phyloP scores from a whole-genome alignment of 2,888 invertebrate species.

The Plagiodera versicolora region DNA sequence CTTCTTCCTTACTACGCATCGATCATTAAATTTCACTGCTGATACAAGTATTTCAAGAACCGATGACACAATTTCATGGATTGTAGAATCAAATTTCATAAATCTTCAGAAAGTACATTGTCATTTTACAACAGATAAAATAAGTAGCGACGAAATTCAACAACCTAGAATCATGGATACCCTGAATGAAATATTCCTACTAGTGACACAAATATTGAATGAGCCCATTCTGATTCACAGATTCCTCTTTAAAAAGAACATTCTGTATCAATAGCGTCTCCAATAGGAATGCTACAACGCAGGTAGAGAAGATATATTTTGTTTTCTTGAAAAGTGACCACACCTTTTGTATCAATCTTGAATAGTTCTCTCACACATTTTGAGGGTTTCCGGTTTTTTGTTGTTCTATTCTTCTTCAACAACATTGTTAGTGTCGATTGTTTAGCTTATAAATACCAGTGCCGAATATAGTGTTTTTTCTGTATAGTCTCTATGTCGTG shows the following conservation, averaged over 20 bases:
- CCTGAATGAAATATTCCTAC: constrained; percentile 29
- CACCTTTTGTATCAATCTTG: constrained; percentile 51
- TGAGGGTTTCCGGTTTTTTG: constrained; percentile 56
- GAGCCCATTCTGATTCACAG: constrained; percentile 37
- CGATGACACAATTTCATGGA: background rate
- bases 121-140: constrained; percentile 14
- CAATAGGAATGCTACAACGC: constrained; percentile 50
- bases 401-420: constrained; percentile 50
- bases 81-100: background rate
- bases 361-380: constrained; percentile 54
- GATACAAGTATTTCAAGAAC: too few relatives aligned
- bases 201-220: constrained; percentile 35
- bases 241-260: constrained; percentile 29
- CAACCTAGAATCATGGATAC: too few relatives aligned
- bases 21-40: too few relatives aligned
- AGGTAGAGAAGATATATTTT: constrained; percentile 49
- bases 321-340: constrained; percentile 57
- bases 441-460: constrained; percentile 53
- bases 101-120: background rate
- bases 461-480: constrained; percentile 42
- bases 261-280: constrained; percentile 51
- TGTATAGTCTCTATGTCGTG: constrained; percentile 44
- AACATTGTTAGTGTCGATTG: constrained; percentile 53
- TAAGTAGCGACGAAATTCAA: constrained; percentile 20
- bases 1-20: too few relatives aligned